Evolutionary conservation across 2,888 invertebrate genomes (phyloP).

Genomic region (Leucophenga montana): DNA sequence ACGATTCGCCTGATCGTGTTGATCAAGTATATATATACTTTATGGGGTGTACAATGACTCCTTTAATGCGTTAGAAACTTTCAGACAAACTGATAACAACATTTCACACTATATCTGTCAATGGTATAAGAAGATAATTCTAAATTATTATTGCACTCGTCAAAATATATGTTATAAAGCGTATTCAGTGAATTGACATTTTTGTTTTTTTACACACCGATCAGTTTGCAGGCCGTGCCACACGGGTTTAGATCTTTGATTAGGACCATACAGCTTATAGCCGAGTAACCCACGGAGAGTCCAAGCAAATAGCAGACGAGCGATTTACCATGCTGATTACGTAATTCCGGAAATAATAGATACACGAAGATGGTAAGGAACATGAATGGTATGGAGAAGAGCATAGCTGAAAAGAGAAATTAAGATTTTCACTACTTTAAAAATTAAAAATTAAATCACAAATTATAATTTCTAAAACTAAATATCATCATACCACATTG

Average conservation of each 20-base stretch:
- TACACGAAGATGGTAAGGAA: slow-evolving; percentile 82
- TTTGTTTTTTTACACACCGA: slow-evolving; percentile 53
- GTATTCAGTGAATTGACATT: neutral
- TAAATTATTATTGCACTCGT: slow-evolving; percentile 11
- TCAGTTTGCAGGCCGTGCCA: slow-evolving; percentile 51
- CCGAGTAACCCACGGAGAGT: slow-evolving; percentile 78
- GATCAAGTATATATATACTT: no score
- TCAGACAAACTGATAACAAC: no score
- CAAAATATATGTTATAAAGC: neutral
- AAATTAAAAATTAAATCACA: no score
- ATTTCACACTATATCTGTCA: no score
- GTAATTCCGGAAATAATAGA: slow-evolving; percentile 80
- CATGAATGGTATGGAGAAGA: slow-evolving; percentile 83
- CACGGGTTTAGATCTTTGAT: slow-evolving; percentile 41
- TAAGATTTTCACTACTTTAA: no score
- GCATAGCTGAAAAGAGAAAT: slow-evolving; percentile 75
- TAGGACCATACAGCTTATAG: slow-evolving; percentile 72
- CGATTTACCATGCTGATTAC: slow-evolving; percentile 85
- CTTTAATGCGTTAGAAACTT: no score
- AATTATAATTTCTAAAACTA: no score
- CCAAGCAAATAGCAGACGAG: slow-evolving; percentile 83
- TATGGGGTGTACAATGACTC: no score
- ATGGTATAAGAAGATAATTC: no score
- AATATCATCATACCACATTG: no score
- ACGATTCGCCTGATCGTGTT: no score